Base-by-base conservation (phyloP, 2,797 vertebrate species). In the Ibycter americanus region DNA sequence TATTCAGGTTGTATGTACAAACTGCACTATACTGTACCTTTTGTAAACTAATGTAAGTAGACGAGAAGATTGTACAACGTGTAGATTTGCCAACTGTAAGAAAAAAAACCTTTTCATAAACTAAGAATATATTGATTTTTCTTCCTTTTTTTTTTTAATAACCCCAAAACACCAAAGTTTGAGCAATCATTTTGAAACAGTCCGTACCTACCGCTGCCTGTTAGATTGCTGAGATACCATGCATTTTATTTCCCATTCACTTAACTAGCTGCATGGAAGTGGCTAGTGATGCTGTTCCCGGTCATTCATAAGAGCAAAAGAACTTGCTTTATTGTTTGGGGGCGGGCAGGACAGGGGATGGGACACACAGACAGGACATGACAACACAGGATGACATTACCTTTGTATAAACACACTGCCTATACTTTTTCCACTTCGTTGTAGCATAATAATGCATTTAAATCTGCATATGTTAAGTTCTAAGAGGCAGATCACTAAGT, bases 81-180 rank as follows among this genome's bases (percentile, higher is more conserved):
- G 81, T 94, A 96, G 90, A 96, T 96, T 86, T 97, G 86, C 96
- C 88, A 94, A 54, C 86, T 90, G 95, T 83, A 95, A 96, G 94
- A 95, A 90, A 89, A 82, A 90, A 76, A n/a, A 8, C 15, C 49
- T 88, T 95, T 97, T 97, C 97, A 92, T 97, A 94, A 94, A 47
- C 71, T 95, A 52, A 95, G 95, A 94, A 83, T 91, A 96, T 95
- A 89, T 93, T 88, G 70, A 47, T 80, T 93, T 96, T 97, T 46
- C 52, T 94, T n/a, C 7, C 4, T 19, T 31, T 51, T 67, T 85
- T 91, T 93, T 86, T 77, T 42, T 2, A 89, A 44, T 87, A 91
- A 73, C 79, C 79, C 88, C 82, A 65, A 91, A 97, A 93, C 96
- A 98, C 97, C 98, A 98, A 98, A 98, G 98, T 94, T 90, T 85